phyloP scores from a whole-genome alignment of 2,113 vertebrate species.

The Xenopus borealis region DNA sequence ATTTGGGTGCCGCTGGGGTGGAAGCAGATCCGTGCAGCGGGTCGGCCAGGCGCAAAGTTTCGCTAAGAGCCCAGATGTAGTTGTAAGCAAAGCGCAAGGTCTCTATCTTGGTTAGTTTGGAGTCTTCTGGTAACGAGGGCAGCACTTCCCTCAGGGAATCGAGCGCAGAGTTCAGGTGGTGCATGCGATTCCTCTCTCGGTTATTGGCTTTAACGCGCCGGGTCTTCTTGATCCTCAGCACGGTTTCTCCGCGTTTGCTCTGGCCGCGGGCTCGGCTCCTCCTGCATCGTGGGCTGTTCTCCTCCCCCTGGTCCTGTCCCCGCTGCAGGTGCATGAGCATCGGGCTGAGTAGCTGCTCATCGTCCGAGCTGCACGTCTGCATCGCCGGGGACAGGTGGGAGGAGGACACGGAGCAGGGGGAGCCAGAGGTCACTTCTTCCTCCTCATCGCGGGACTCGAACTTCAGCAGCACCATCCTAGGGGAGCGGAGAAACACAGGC shows the following conservation, averaged over 20 bases:
- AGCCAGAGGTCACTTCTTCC: conserved; percentile 46
- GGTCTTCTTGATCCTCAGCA: conserved; percentile 60
- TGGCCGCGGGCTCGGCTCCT: conserved; percentile 46
- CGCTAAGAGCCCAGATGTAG: conserved; percentile 65
- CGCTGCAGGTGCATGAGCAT: neutral
- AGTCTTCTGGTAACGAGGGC: conserved; percentile 60
- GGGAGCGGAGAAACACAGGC: neutral
- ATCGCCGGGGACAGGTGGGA: conserved; percentile 47
- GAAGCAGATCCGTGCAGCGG: conserved; percentile 19
- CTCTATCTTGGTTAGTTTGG: conserved; percentile 65
- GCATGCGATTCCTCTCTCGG: conserved; percentile 65
- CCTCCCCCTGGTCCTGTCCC: neutral
- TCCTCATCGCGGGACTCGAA: conserved; percentile 57
- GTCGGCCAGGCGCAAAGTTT: conserved; percentile 59
- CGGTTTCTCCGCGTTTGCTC: conserved; percentile 59
- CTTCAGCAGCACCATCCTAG: conserved; percentile 61
- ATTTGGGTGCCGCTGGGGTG: conserved; percentile 2
- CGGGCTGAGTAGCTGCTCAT: conserved; percentile 1
- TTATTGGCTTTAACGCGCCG: conserved; percentile 63
- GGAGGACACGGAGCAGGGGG: conserved; percentile 51
- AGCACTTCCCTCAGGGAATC: conserved; percentile 61
- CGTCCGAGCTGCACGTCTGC: conserved; percentile 41
- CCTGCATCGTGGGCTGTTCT: conserved; percentile 39
- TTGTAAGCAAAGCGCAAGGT: conserved; percentile 65
- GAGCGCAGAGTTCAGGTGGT: conserved; percentile 63